Evolutionary conservation across 1,140 invertebrate genomes (phyloP).

Genomic region (Cydia pomonella): DNA sequence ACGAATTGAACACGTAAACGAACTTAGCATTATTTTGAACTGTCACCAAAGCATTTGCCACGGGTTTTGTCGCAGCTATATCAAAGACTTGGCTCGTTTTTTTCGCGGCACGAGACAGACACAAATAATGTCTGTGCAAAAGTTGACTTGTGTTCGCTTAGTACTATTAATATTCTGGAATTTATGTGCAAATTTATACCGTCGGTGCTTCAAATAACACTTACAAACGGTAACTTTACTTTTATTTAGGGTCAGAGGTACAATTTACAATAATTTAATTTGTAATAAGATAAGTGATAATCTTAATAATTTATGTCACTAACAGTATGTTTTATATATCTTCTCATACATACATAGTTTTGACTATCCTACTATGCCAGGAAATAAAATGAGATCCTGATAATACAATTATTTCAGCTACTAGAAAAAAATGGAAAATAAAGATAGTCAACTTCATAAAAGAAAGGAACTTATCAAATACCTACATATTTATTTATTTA

Average conservation of each 20-base stretch:
- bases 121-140: conserved; percentile 30
- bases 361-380: too few species aligned
- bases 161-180: conserved; percentile 30
- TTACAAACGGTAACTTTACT: neutral
- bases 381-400: too few species aligned
- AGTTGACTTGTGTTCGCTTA: conserved; percentile 23
- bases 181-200: conserved; percentile 20
- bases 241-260: neutral
- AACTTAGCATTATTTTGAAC: conserved; percentile 25
- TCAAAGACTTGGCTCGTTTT: conserved; percentile 32
- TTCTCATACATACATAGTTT: too few species aligned
- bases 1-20: conserved; percentile 21
- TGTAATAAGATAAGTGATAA: neutral
- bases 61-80: conserved; percentile 16
- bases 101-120: conserved; percentile 19
- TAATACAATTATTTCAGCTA: too few species aligned
- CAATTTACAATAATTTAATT: neutral
- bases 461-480: neutral
- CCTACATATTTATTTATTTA: too few species aligned
- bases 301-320: too few species aligned
- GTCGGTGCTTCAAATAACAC: neutral
- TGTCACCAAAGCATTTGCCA: conserved; percentile 30
- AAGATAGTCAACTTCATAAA: too few species aligned
- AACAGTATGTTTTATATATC: too few species aligned
- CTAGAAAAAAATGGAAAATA: too few species aligned